These are phyloP conservation scores for Tyto alba DNA, from an alignment of 2,113 vertebrate species.

Conservation along the genomic window DNA sequence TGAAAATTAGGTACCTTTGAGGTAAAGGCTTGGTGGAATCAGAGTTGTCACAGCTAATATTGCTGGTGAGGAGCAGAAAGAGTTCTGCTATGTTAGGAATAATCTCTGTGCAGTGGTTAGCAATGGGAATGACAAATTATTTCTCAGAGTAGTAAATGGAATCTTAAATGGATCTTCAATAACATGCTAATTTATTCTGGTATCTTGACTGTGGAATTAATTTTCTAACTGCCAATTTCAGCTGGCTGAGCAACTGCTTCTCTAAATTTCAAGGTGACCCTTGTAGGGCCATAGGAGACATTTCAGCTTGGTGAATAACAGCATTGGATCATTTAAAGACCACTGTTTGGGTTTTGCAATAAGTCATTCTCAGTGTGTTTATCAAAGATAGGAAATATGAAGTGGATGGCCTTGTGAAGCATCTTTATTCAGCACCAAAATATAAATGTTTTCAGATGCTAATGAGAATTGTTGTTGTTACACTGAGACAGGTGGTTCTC, in stretches of 20 bases:
- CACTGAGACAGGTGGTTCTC: not conserved
- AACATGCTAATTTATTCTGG: conserved; percentile 15
- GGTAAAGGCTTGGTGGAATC: not conserved
- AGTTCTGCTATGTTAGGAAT: not conserved
- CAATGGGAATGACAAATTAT: not conserved
- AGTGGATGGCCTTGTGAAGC: not conserved
- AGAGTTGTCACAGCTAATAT: not conserved
- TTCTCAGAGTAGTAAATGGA: not conserved
- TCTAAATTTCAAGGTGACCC: conserved; percentile 14
- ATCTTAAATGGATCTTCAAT: conserved; percentile 41
- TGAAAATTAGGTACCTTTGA: not conserved
- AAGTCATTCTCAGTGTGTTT: not conserved
- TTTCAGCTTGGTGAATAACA: not conserved
- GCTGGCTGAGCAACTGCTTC: not conserved
- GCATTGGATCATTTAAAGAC: not conserved
- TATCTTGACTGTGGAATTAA: conserved; percentile 32
- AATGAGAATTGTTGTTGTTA: not conserved
- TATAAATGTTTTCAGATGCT: not conserved
- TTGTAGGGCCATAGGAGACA: not conserved
- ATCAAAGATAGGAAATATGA: not conserved
- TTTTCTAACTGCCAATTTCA: conserved; percentile 20
- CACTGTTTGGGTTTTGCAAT: not conserved
- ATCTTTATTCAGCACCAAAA: not conserved
- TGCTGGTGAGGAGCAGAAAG: not conserved
- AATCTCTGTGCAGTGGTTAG: not conserved